Evolutionary conservation across 2,888 invertebrate genomes (phyloP).

Genomic region (Polyploca ridens): DNA sequence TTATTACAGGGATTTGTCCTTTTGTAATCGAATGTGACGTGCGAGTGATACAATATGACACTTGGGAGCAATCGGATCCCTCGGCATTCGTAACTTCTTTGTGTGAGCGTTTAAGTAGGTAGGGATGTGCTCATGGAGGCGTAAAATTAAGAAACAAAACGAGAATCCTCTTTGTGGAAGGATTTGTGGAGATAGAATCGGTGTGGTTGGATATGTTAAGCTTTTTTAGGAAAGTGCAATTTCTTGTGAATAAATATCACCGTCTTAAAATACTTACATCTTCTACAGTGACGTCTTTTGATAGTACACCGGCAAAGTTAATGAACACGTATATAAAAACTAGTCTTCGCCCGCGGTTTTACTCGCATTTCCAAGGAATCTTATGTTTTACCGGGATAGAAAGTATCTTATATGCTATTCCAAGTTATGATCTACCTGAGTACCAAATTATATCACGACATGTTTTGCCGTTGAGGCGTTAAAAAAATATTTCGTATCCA

Average conservation of each 20-base stretch:
- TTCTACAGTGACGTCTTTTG: no score
- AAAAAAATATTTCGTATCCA: no score
- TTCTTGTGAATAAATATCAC: background rate
- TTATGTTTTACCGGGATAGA: no score
- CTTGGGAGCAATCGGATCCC: conserved; percentile 21
- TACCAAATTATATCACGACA: no score
- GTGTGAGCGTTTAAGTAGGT: conserved; percentile 25
- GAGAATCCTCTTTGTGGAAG: conserved; percentile 53
- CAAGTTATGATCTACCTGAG: no score
- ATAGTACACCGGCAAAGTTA: no score
- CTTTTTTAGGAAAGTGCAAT: background rate
- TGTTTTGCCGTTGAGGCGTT: no score
- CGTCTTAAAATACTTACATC: no score
- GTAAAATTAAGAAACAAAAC: conserved; percentile 68
- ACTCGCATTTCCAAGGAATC: no score
- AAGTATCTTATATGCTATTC: no score
- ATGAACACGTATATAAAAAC: no score
- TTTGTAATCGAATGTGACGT: conserved; percentile 35
- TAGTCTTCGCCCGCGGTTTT: no score
- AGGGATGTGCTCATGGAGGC: conserved; percentile 52
- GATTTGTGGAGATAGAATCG: conserved; percentile 27
- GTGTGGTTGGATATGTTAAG: conserved; percentile 32
- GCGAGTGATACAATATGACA: conserved; percentile 34
- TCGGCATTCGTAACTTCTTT: conserved; percentile 31
- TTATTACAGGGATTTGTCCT: conserved; percentile 27